Conservation (phyloP, 2,888 invertebrate species). For the Andrena flavipes region DNA sequence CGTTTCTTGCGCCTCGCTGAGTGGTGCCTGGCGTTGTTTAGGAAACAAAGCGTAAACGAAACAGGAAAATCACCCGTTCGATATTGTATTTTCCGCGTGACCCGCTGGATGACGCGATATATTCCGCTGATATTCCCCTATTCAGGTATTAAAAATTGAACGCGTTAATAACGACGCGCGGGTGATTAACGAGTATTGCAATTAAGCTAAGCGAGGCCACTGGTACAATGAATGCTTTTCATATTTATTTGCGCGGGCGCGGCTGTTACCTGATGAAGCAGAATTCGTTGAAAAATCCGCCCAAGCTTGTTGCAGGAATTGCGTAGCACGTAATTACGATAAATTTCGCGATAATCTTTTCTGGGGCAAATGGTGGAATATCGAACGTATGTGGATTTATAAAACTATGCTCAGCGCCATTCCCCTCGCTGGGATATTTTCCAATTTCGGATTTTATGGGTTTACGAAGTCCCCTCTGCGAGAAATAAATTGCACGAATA, state of each 20-base stretch:
- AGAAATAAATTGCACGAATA: too few relatives aligned
- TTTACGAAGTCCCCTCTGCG: too few relatives aligned
- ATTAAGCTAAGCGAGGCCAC: slow-evolving; percentile 25
- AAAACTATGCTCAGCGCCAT: too few relatives aligned
- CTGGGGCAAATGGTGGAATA: background rate
- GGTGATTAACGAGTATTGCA: slow-evolving; percentile 39
- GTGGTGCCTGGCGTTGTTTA: background rate
- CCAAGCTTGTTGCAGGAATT: slow-evolving; percentile 19
- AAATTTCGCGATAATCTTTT: slow-evolving; percentile 22
- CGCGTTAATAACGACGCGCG: slow-evolving; percentile 17
- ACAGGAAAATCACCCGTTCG: background rate
- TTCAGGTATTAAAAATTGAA: slow-evolving; percentile 29
- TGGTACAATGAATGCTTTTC: slow-evolving; percentile 7
- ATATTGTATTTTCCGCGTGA: background rate
- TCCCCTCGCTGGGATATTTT: too few relatives aligned
- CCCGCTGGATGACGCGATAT: background rate
- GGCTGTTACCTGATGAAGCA: slow-evolving; percentile 30
- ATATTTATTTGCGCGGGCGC: slow-evolving; percentile 32
- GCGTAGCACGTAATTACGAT: slow-evolving; percentile 10
- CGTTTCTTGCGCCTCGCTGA: background rate
- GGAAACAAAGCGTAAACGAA: background rate
- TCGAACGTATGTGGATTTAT: too few relatives aligned
- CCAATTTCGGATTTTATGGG: too few relatives aligned
- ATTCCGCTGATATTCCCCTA: background rate
- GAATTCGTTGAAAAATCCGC: slow-evolving; percentile 38